Base-by-base conservation (phyloP, 2,113 vertebrate genomes). In the Barbus barbus region DNA sequence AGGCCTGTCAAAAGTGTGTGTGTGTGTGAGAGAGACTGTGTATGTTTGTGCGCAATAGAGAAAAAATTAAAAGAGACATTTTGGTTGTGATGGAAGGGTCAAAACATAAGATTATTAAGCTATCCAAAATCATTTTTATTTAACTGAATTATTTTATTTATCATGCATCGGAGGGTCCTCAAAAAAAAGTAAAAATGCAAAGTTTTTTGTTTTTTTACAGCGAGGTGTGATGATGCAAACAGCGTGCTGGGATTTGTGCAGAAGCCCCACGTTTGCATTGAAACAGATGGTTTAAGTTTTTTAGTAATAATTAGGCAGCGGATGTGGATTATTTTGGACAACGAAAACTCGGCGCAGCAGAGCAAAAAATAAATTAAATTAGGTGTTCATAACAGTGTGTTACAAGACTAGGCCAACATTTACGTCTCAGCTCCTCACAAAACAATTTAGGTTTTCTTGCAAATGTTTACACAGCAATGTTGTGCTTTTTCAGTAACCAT, bases 241-340 rank as follows among this genome's bases (percentile, higher is more conserved):
- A 41, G 22, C 3, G 44, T 67, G 26, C 28, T 81, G 38, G 20
- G 4, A 24, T 33, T 56, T 12, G 41, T 44, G 41, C 41, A 44
- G 41, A 44, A 44, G 41, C 41, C 41, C 41, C 41, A 44, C 41
- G 41, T 12, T 44, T 87, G 51, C 77, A 71, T 74, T 87, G 84
- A 86, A 92, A 89, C 92, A 92, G 88, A 93, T 91, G 91, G 86
- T 88, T 87, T n/a, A 83, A n/a, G 86, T 86, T 83, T 89, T 77
- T 85, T 82, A 87, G 82, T 89, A 88, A 90, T 90, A 90, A 90
- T 91, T 90, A 89, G 85, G 82, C 83, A 84, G 89, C 88, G 90
- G 87, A 89, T 92, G 91, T 93, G 88, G 89, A 89, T 90, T 92
- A 90, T 91, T 91, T 87, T 85, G 85, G 84, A 89, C 84, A 89